Evolutionary conservation across 2,888 invertebrate species (phyloP).

Genomic region (Acronicta psi): DNA sequence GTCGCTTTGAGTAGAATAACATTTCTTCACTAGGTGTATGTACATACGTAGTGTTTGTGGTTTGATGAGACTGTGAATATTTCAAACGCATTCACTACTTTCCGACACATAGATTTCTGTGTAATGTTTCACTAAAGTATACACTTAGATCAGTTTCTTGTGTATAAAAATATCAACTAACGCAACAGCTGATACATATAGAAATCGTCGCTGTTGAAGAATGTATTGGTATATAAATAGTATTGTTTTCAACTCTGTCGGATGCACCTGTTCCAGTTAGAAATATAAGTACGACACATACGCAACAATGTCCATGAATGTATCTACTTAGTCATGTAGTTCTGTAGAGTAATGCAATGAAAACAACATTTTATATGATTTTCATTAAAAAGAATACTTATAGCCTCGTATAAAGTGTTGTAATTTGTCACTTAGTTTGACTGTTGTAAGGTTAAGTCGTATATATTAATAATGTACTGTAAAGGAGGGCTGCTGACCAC

Average conservation of each 20-base stretch:
- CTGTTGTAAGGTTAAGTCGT: constrained; percentile 23
- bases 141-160: constrained; percentile 56
- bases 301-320: constrained; percentile 39
- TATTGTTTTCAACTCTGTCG: constrained; percentile 29
- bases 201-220: constrained; percentile 25
- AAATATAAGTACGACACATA: constrained; percentile 29
- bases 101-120: constrained; percentile 55
- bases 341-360: constrained; percentile 42
- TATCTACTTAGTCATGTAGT: constrained; percentile 47
- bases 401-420: constrained; percentile 34
- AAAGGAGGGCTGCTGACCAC: neutral
- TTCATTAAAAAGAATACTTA: constrained; percentile 9
- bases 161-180: constrained; percentile 50
- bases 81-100: constrained; percentile 59
- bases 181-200: constrained; percentile 48
- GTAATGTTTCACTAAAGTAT: constrained; percentile 58
- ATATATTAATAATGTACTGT: constrained; percentile 2
- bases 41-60: constrained; percentile 64
- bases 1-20: constrained; percentile 75
- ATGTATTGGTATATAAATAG: constrained; percentile 26
- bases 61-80: constrained; percentile 55
- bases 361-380: constrained; percentile 45
- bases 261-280: constrained; percentile 45
- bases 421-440: constrained; percentile 22
- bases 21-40: constrained; percentile 65